Percentiles rank a stretch among this genome's conserved stretches.
Conservation (phyloP, 2,888 invertebrate species). For the Thereva nobilitata region DNA sequence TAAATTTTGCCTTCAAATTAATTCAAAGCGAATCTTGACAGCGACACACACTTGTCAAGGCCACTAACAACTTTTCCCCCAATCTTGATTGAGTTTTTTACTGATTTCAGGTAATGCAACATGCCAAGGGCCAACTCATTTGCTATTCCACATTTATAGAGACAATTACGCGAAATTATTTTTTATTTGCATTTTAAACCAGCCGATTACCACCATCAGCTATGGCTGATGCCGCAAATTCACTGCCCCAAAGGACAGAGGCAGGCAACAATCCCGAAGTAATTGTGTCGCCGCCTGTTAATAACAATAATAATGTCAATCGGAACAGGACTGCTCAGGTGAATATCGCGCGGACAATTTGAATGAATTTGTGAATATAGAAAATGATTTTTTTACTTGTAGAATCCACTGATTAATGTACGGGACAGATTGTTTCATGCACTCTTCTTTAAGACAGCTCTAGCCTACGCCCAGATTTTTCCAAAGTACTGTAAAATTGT, state of each 20-base stretch:
- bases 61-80: constrained; percentile 3
- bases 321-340: constrained; percentile 25
- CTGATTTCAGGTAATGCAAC: constrained; percentile 2
- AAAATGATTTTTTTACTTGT: constrained; percentile 46
- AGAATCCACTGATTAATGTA: constrained; percentile 81
- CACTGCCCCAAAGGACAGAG: constrained; percentile 27
- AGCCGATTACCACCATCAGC: neutral
- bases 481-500: constrained; percentile 73
- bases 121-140: constrained; percentile 10
- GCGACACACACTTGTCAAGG: constrained; percentile 20
- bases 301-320: constrained; percentile 26
- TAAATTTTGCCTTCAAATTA: constrained; percentile 5
- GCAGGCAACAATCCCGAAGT: constrained; percentile 31
- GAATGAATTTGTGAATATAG: neutral
- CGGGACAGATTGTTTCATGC: constrained; percentile 93
- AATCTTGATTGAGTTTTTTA: neutral
- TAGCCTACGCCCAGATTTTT: constrained; percentile 90
- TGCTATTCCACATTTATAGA: neutral
- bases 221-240: constrained; percentile 42
- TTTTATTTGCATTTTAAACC: neutral
- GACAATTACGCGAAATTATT: neutral
- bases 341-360: neutral
- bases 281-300: constrained; percentile 36
- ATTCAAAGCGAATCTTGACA: constrained; percentile 15
- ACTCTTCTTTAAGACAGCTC: constrained; percentile 87